Base-by-base conservation (phyloP, 2,888 invertebrate genomes). In the Dermolepida albohirtum region DNA sequence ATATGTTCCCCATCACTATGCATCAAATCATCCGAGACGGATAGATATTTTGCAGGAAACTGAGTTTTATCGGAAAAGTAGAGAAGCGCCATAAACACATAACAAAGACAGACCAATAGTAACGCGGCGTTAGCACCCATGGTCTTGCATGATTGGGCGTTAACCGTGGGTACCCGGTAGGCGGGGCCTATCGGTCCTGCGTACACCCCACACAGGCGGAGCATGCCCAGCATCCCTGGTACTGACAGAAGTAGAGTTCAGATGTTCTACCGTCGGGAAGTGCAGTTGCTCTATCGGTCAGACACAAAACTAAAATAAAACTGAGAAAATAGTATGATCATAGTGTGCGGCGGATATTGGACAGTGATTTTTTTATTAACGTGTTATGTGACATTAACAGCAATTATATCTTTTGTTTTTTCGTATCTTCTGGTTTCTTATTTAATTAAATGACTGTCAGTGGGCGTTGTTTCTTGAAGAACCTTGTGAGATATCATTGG, bases 151-250 rank as follows among this genome's bases (percentile, higher is more conserved):
- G 76, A 78, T 80, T 78, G 78, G 78, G 71, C 74, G 72, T 51
- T 57, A 10, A 51, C 47, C 70, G 64, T 71, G 63, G 71, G 74
- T 72, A 71, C 65, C 67, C 67, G 57, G 72, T 52, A 71, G 80
- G 79, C 75, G 79, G 78, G 72, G 73, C 70, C 66, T 72, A 70
- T 70, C 63, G 74, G 71, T 72, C 72, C 70, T 69, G 68, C 72
- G 70, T 65, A 55, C 71, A 73, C 75, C 72, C 73, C 75, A 71
- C 69, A 49, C 51, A 69, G 79, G 79, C 73, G 81, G 74, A 73
- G 78, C 78, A 66, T 77, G 63, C 68, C 72, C 83, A 82, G 82
- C 82, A 82, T 83, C 82, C 82, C 79, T 78, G 78, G 68, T 74
- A 71, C 76, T 73, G 59, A 59, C 66, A 49, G 41, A 57, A 59